Conservation (phyloP, 2,888 invertebrate genomes). For the Erynnis tages region DNA sequence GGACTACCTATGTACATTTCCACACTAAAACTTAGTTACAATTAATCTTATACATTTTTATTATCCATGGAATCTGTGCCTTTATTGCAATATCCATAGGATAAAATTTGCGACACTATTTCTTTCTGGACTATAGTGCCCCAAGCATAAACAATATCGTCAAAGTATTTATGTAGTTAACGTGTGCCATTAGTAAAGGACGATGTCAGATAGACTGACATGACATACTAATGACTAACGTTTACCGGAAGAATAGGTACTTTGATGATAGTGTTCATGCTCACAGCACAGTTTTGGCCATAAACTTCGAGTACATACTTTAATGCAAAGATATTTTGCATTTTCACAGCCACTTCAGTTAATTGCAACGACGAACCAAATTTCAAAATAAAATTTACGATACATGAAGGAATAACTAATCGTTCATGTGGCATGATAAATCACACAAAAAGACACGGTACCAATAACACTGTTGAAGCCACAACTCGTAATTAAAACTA, state of each 20-base stretch:
- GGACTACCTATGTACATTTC: slow-evolving; percentile 20
- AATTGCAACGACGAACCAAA: slow-evolving; percentile 16
- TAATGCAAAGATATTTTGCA: slow-evolving; percentile 3
- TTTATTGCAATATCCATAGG: not conserved
- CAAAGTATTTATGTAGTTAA: too few relatives aligned
- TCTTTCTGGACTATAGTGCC: slow-evolving; percentile 8
- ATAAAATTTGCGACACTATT: not conserved
- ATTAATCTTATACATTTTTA: slow-evolving; percentile 14
- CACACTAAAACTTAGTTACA: slow-evolving; percentile 14
- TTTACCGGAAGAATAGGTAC: too few relatives aligned
- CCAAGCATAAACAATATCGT: too few relatives aligned
- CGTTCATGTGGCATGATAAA: slow-evolving; percentile 10
- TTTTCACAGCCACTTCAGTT: slow-evolving; percentile 23
- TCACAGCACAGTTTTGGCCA: slow-evolving; percentile 11
- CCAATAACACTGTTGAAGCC: slow-evolving; percentile 18
- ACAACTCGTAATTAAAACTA: slow-evolving; percentile 9
- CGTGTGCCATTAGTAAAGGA: too few relatives aligned
- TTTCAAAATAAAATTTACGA: not conserved
- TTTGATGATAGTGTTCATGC: too few relatives aligned
- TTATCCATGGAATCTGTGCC: slow-evolving; percentile 9
- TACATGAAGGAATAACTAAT: slow-evolving; percentile 23
- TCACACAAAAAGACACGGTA: slow-evolving; percentile 10
- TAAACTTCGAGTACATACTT: slow-evolving; percentile 6
- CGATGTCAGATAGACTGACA: too few relatives aligned
- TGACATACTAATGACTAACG: too few relatives aligned